Percentiles rank a stretch among this genome's conserved stretches.
Evolutionary conservation across 2,888 invertebrate genomes (phyloP).

Genomic region (Hemaris fuciformis): DNA sequence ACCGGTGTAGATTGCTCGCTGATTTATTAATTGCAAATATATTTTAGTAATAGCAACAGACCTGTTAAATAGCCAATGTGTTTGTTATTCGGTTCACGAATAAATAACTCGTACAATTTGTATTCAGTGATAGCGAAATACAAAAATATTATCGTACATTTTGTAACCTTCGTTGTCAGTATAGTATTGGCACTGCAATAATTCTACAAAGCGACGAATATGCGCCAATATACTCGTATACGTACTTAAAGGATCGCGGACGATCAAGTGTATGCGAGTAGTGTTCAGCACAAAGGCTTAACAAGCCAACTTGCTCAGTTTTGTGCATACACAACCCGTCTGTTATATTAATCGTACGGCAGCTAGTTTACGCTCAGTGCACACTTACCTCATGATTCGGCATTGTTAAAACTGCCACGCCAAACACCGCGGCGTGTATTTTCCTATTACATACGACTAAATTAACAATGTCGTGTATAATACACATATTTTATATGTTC

Average conservation of each 20-base stretch:
- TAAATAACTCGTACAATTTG: neutral
- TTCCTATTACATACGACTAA: neutral
- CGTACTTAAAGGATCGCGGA: constrained; percentile 4
- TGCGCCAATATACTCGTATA: neutral
- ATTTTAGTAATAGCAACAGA: neutral
- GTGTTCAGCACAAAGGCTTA: constrained; percentile 53
- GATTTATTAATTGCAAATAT: neutral
- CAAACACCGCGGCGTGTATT: constrained; percentile 33
- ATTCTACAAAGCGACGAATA: neutral
- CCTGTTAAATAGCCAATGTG: neutral
- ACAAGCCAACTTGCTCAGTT: constrained; percentile 62
- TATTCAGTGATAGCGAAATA: neutral
- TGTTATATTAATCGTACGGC: constrained; percentile 63
- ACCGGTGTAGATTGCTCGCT: neutral
- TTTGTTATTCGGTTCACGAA: neutral
- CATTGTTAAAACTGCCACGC: constrained; percentile 46
- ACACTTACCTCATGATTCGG: constrained; percentile 31
- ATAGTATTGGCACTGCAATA: neutral
- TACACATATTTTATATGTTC: neutral
- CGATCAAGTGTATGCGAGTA: constrained; percentile 24
- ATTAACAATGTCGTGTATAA: neutral
- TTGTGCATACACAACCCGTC: constrained; percentile 48
- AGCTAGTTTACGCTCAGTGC: constrained; percentile 35
- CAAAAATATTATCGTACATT: neutral
- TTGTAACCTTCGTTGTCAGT: neutral